Percentiles rank a stretch among this genome's conserved stretches.
phyloP scores from a whole-genome alignment of 2,113 vertebrate species.

The Antechinus flavipes region DNA sequence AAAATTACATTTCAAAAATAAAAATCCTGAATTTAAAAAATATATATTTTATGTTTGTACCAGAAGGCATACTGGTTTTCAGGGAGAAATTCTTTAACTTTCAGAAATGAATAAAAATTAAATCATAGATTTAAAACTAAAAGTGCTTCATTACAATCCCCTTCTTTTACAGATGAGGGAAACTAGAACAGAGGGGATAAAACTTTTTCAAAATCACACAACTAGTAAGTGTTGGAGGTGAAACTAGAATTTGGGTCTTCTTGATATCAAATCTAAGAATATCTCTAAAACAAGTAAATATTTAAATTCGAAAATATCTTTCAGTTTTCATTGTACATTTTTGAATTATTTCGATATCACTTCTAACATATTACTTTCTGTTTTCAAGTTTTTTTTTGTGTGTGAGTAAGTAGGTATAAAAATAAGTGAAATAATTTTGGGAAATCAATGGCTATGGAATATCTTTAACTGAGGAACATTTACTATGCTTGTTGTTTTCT shows the following conservation, averaged over 20 bases:
- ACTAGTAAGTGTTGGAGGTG: not conserved
- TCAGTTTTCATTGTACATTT: not conserved
- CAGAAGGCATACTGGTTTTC: constrained; percentile 52
- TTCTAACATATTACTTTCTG: not conserved
- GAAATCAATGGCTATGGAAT: not conserved
- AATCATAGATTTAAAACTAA: too few relatives aligned
- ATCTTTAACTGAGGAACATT: not conserved
- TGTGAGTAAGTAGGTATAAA: not conserved
- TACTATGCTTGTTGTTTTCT: not conserved
- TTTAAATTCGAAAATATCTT: not conserved
- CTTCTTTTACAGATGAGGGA: not conserved
- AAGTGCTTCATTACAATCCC: not conserved
- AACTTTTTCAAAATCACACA: not conserved
- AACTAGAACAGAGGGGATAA: not conserved
- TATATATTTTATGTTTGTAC: constrained; percentile 36
- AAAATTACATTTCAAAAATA: constrained; percentile 7
- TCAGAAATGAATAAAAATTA: too few relatives aligned
- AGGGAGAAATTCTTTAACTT: not conserved
- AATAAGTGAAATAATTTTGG: not conserved
- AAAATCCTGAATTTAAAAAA: not conserved
- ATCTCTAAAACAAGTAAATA: not conserved
- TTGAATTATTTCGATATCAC: not conserved
- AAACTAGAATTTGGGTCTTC: not conserved
- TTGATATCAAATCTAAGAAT: not conserved
- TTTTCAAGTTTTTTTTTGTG: not conserved